phyloP scores from a whole-genome alignment of 2,113 vertebrate genomes.

The Machaerirhynchus nigripectus region DNA sequence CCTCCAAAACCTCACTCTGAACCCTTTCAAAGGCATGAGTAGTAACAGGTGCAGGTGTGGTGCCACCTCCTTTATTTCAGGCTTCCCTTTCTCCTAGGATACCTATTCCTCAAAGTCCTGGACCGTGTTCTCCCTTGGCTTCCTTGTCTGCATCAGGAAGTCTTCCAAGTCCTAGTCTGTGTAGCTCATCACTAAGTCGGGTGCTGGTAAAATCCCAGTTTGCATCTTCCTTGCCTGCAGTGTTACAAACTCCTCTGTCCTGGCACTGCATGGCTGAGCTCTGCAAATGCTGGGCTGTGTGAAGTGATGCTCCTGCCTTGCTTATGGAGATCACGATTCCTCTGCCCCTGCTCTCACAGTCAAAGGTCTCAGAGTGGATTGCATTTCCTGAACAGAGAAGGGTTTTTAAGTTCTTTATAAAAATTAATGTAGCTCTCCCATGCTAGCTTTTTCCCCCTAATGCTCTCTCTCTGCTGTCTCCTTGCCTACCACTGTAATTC shows the following conservation, averaged over 20 bases:
- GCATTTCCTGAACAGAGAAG: not conserved
- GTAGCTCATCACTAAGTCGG: not conserved
- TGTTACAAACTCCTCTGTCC: rapidly evolving
- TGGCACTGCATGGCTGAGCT: rapidly evolving
- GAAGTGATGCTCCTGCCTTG: not conserved
- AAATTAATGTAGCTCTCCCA: not conserved
- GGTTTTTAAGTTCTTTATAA: not conserved
- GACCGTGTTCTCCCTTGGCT: not conserved
- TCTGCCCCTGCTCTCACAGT: not conserved
- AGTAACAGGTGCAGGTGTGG: not conserved
- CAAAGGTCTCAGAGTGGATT: not conserved
- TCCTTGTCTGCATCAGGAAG: not conserved
- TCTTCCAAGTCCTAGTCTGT: not conserved
- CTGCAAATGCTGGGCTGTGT: rapidly evolving
- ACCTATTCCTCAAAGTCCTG: not conserved
- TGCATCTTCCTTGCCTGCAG: not conserved
- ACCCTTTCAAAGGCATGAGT: not conserved
- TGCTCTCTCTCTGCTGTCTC: not conserved
- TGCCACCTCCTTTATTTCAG: not conserved
- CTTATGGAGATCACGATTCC: not conserved
- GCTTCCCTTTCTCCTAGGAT: not conserved
- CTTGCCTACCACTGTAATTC: not conserved
- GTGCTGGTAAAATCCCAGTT: not conserved
- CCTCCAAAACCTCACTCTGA: not conserved
- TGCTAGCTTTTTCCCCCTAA: not conserved